These are phyloP conservation scores for Rhinopomastus cyanomelas DNA, from an alignment of 2,113 vertebrate species.

Conservation along the genomic window DNA sequence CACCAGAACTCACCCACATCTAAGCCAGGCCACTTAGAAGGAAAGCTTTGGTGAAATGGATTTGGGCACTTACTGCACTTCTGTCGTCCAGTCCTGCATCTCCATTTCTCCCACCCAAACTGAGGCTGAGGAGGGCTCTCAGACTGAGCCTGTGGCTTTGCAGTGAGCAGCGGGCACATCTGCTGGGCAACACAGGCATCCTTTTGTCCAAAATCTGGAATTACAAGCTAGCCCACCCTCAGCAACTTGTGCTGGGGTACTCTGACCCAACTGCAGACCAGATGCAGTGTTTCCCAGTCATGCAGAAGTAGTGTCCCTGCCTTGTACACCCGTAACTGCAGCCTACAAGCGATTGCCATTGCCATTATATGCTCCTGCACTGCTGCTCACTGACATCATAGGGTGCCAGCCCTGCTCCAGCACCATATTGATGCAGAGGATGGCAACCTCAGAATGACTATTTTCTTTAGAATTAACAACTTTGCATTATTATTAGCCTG, in stretches of 20 bases:
- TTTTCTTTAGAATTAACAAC: not conserved
- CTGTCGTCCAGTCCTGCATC: not conserved
- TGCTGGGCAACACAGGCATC: not conserved
- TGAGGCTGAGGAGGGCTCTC: not conserved
- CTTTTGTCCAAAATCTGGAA: not conserved
- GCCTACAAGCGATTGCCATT: not conserved
- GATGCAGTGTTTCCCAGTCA: not conserved
- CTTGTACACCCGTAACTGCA: not conserved
- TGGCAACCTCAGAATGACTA: not conserved
- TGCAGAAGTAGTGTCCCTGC: not conserved
- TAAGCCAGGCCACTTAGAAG: not conserved
- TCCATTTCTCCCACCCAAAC: not conserved
- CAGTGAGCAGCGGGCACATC: not conserved
- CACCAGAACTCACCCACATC: not conserved
- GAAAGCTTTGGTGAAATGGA: not conserved
- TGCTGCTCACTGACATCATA: not conserved
- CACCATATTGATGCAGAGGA: not conserved
- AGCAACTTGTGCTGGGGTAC: not conserved
- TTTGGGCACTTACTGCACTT: not conserved
- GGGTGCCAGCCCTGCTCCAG: not conserved
- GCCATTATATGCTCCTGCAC: not conserved
- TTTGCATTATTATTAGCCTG: slow-evolving; percentile 7
- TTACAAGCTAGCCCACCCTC: not conserved
- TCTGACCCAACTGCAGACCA: not conserved
- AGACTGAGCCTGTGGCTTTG: not conserved